A percentile compares a stretch with the other conserved stretches of the same genome.
These are phyloP conservation scores for Tromatobia lineatoria DNA, from an alignment of 2,888 invertebrate genomes.

Conservation along the genomic window DNA sequence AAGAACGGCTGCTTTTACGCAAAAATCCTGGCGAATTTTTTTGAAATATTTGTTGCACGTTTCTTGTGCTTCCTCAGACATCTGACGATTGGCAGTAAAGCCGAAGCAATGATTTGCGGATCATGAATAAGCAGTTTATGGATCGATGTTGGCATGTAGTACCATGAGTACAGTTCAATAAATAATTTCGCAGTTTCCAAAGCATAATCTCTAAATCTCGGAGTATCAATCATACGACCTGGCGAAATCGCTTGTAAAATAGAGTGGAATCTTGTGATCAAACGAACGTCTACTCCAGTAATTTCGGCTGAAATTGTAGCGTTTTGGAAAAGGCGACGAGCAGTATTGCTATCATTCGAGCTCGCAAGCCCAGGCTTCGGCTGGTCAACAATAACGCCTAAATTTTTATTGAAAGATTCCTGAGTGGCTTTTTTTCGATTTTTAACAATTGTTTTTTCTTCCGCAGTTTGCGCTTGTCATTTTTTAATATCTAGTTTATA, in stretches of 20 bases:
- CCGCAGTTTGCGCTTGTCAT: conserved; percentile 61
- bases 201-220: conserved; percentile 1
- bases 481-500: conserved; percentile 65
- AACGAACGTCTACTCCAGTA: conserved; percentile 62
- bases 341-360: conserved; percentile 71
- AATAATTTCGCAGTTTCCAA: conserved; percentile 26
- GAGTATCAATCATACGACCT: conserved; percentile 53
- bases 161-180: conserved; percentile 13
- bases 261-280: conserved; percentile 56
- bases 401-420: conserved; percentile 46
- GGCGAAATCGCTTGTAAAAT: conserved; percentile 58
- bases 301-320: conserved; percentile 56
- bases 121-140: conserved; percentile 40
- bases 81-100: conserved; percentile 40
- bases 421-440: conserved; percentile 54
- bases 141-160: conserved; percentile 28
- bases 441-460: conserved; percentile 37
- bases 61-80: conserved; percentile 46
- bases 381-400: conserved; percentile 66
- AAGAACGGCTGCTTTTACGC: conserved; percentile 2
- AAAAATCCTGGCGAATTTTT: conserved; percentile 36
- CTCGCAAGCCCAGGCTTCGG: conserved; percentile 68
- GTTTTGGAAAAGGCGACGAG: conserved; percentile 69
- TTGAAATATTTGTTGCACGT: conserved; percentile 40
- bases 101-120: conserved; percentile 43